These are phyloP conservation scores for Tympanoctomys barrerae DNA, from an alignment of 2,797 vertebrate species.

Conservation along the genomic window DNA sequence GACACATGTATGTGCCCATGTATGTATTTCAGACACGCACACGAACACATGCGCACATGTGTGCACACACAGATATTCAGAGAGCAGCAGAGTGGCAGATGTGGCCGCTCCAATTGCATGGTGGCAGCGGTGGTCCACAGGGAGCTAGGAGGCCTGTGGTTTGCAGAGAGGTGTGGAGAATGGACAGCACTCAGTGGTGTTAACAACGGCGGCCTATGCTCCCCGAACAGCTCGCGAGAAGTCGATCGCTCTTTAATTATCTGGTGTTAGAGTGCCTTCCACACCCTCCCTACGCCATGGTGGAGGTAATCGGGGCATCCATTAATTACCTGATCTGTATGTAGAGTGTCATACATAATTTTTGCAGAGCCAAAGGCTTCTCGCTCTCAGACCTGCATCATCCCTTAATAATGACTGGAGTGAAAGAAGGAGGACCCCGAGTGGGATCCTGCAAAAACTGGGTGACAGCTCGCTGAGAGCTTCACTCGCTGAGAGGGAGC, in stretches of 20 bases:
- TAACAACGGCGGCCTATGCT: conserved; percentile 77
- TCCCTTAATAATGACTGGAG: conserved; percentile 79
- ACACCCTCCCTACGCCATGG: conserved; percentile 81
- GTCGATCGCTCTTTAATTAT: conserved; percentile 86
- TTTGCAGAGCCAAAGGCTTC: conserved; percentile 85
- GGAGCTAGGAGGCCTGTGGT: neutral
- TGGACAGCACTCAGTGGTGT: neutral
- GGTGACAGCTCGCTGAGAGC: accelerated
- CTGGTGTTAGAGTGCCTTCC: conserved; percentile 84
- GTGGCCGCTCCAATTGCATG: neutral
- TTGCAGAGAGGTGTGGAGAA: conserved; percentile 77
- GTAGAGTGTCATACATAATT: conserved; percentile 87
- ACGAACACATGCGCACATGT: accelerated
- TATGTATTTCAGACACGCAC: accelerated
- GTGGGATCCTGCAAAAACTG: neutral
- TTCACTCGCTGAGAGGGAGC: accelerated
- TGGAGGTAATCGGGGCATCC: conserved; percentile 85
- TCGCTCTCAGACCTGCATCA: conserved; percentile 79
- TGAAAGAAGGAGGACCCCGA: conserved; percentile 58
- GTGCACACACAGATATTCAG: neutral
- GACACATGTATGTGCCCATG: neutral
- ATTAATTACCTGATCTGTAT: conserved; percentile 89
- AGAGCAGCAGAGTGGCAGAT: neutral
- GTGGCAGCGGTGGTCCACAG: neutral
- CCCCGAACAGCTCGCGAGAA: conserved; percentile 57